phyloP scores from a whole-genome alignment of 2,113 vertebrate genomes.

The Thunnus thynnus region DNA sequence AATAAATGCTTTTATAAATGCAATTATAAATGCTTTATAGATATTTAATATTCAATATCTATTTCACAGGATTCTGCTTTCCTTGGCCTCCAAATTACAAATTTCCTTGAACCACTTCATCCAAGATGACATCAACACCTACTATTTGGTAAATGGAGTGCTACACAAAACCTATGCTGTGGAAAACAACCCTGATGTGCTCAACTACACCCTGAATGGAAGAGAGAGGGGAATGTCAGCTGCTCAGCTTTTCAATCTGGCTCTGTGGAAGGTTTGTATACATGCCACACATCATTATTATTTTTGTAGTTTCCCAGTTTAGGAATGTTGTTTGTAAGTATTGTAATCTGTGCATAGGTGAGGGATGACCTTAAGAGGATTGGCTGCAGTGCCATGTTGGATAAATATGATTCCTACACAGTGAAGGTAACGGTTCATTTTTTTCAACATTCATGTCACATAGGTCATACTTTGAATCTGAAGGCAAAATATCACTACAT shows the following conservation, averaged over 20 bases:
- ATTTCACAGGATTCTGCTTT: slow-evolving; percentile 80
- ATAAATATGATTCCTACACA: slow-evolving; percentile 85
- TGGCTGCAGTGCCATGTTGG: slow-evolving; percentile 77
- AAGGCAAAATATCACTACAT: neutral
- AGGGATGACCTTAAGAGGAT: slow-evolving; percentile 75
- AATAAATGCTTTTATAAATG: no score
- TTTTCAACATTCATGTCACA: neutral
- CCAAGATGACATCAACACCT: slow-evolving; percentile 85
- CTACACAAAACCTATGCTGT: slow-evolving; percentile 74
- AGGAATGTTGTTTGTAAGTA: neutral
- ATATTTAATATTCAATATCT: neutral
- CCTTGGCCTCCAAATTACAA: slow-evolving; percentile 67
- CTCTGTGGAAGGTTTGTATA: slow-evolving; percentile 80
- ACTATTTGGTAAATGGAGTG: slow-evolving; percentile 78
- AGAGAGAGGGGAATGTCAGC: slow-evolving; percentile 81
- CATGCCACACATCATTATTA: accelerated
- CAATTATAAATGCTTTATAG: no score
- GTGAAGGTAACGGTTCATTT: slow-evolving; percentile 77
- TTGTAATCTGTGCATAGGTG: slow-evolving; percentile 68
- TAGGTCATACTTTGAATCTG: neutral
- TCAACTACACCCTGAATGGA: slow-evolving; percentile 79
- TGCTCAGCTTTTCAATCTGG: slow-evolving; percentile 74
- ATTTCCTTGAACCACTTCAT: slow-evolving; percentile 77
- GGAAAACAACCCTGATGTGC: slow-evolving; percentile 73
- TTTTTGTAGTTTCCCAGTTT: neutral